A percentile compares a stretch with the other conserved stretches of the same genome.
Conservation (phyloP, 2,113 vertebrate genomes). For the Arothron firmamentum region DNA sequence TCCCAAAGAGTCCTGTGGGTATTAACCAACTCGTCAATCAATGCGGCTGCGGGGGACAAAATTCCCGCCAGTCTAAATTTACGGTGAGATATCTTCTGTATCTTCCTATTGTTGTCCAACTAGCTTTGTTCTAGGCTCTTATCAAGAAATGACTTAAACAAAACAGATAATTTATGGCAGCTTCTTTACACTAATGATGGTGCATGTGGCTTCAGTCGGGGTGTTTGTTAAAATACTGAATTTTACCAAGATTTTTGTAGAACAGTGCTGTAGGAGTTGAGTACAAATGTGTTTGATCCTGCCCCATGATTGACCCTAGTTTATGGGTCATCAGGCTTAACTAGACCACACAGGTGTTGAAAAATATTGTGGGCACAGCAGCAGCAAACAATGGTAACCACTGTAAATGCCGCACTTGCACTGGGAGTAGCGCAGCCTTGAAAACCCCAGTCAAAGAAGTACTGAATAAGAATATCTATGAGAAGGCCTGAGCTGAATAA, state of each 20-base stretch:
- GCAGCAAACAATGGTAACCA: conserved; percentile 28
- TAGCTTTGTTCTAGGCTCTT: no score
- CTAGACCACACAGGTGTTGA: conserved; percentile 30
- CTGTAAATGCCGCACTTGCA: conserved; percentile 32
- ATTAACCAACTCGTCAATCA: conserved; percentile 46
- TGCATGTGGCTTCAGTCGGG: no score
- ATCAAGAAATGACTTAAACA: no score
- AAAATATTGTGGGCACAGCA: conserved; percentile 13
- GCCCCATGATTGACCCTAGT: conserved; percentile 20
- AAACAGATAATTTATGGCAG: no score
- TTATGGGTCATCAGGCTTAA: conserved; percentile 30
- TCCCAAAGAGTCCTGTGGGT: conserved; percentile 25
- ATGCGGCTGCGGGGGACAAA: conserved; percentile 5
- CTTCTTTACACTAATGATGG: no score
- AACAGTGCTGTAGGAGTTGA: not conserved
- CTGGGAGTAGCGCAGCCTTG: conserved; percentile 48
- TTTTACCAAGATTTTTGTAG: no score
- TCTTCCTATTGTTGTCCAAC: no score
- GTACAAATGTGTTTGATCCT: conserved; percentile 1
- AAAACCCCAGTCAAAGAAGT: conserved; percentile 55
- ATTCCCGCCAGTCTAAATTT: conserved; percentile 12
- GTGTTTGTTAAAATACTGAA: no score
- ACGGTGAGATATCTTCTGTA: not conserved
- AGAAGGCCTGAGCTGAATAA: conserved; percentile 51
- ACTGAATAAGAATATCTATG: conserved; percentile 53